Conservation (phyloP, 2,113 vertebrate genomes). For the Physeter macrocephalus region DNA sequence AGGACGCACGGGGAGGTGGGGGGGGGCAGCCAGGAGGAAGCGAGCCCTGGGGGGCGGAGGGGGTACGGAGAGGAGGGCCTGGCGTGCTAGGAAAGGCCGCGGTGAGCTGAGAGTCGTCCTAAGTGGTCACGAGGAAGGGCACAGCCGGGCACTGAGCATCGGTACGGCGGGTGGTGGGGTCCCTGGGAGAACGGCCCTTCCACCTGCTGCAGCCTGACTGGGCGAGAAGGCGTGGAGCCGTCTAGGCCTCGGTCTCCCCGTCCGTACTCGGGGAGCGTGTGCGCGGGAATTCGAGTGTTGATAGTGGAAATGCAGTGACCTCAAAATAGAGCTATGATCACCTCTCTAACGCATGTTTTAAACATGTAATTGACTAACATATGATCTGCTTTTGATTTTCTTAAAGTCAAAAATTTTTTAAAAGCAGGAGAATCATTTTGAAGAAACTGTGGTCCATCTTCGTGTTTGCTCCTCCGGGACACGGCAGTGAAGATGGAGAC, state of each 20-base stretch:
- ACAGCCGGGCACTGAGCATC: too few relatives aligned
- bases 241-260: too few relatives aligned
- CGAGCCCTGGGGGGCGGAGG: not conserved
- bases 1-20: too few relatives aligned
- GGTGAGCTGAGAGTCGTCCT: accelerated
- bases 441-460: not conserved
- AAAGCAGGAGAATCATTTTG: not conserved
- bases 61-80: not conserved
- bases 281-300: not conserved
- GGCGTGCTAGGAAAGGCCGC: accelerated
- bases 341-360: not conserved
- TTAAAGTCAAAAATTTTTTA: not conserved
- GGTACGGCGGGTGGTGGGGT: too few relatives aligned
- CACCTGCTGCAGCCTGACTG: too few relatives aligned
- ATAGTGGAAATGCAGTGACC: too few relatives aligned
- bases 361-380: not conserved
- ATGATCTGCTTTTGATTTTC: not conserved
- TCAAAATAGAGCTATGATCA: not conserved
- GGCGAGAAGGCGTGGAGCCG: too few relatives aligned
- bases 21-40: not conserved
- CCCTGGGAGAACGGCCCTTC: too few relatives aligned
- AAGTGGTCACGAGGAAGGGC: not conserved
- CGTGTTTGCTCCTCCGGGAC: not conserved
- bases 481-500: too few relatives aligned
- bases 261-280: too few relatives aligned